Conservation (phyloP, 2,113 vertebrate species). For the Colinus virginianus region DNA sequence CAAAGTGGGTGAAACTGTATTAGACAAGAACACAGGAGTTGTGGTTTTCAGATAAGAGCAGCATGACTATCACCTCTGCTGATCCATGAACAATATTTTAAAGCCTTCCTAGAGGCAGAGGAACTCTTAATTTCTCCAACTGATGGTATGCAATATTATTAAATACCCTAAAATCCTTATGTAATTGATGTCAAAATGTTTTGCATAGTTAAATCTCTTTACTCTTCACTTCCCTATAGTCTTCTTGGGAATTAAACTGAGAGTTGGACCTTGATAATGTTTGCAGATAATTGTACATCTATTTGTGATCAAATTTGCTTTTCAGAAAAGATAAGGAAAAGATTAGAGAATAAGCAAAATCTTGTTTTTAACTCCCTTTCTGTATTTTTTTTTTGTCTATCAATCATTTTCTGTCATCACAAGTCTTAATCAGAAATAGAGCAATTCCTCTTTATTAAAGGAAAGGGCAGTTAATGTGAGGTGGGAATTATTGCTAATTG, state of each 20-base stretch:
- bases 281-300: neutral
- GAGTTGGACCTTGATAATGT: neutral
- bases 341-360: neutral
- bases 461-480: neutral
- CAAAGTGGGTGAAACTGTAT: neutral
- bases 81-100: neutral
- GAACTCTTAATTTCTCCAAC: neutral
- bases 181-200: neutral
- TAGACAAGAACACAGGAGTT: neutral
- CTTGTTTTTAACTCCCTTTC: neutral
- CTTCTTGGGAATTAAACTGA: neutral
- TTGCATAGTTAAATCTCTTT: neutral
- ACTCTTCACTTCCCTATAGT: neutral
- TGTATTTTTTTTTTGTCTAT: neutral
- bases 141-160: neutral
- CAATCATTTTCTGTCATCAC: neutral
- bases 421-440: neutral
- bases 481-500: neutral
- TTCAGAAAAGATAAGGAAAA: neutral
- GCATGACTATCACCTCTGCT: neutral
- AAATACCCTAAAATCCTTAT: neutral
- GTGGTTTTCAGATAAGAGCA: slow-evolving; percentile 23
- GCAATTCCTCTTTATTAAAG: neutral
- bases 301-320: neutral
- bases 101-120: neutral